phyloP scores from a whole-genome alignment of 2,888 invertebrate genomes.

The Formica aserva region DNA sequence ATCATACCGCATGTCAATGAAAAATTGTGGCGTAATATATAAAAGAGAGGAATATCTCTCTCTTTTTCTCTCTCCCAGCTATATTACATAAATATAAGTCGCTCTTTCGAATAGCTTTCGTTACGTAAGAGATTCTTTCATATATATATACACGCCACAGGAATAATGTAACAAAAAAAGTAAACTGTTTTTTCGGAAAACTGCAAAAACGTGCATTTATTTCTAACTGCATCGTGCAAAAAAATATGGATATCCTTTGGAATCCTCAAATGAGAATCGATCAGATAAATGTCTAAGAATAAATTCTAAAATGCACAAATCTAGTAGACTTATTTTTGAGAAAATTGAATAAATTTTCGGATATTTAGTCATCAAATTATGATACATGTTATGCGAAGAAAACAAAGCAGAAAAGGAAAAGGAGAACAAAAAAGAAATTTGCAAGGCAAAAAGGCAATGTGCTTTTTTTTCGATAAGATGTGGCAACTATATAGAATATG shows the following conservation, averaged over 20 bases:
- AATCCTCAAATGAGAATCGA: neutral
- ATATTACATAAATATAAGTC: conserved; percentile 65
- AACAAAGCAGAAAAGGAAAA: neutral
- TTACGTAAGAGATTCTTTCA: conserved; percentile 9
- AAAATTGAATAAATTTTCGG: neutral
- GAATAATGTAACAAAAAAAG: conserved; percentile 7
- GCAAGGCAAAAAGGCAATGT: neutral
- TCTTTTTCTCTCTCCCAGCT: neutral
- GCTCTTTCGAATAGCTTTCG: conserved; percentile 36
- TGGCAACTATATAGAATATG: neutral
- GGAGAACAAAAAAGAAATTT: conserved; percentile 25
- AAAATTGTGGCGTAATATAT: conserved; percentile 58
- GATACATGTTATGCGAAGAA: neutral
- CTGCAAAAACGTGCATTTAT: neutral
- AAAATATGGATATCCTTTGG: neutral
- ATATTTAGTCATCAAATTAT: neutral
- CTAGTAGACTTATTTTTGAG: neutral
- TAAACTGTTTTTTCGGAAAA: neutral
- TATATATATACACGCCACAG: neutral
- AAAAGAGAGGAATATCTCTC: conserved; percentile 44
- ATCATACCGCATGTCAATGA: conserved; percentile 57
- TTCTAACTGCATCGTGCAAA: neutral
- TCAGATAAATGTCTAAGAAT: neutral
- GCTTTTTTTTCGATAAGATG: conserved; percentile 9
- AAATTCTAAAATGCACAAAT: neutral